Evolutionary conservation across 1,140 invertebrate species (phyloP).

Genomic region (Colletes gigas): DNA sequence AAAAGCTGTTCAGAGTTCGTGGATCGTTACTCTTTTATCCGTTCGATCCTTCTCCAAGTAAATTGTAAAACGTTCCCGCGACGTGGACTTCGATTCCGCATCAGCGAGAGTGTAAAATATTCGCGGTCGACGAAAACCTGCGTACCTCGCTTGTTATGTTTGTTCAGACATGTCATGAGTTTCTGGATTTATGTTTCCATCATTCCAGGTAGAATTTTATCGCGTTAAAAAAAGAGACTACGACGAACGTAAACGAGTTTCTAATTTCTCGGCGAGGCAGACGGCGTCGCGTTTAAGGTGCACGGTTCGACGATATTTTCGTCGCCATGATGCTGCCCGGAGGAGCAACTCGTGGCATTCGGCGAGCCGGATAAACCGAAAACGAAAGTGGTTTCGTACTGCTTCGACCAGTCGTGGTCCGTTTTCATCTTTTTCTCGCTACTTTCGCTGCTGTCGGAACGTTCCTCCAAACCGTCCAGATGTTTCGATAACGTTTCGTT

Average conservation of each 20-base stretch:
- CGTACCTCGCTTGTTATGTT: too few species aligned
- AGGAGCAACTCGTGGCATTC: neutral
- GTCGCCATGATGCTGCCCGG: neutral
- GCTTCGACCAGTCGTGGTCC: conserved; percentile 39
- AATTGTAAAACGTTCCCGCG: too few species aligned
- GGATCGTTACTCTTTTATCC: too few species aligned
- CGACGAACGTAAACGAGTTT: neutral
- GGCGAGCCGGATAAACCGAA: conserved; percentile 11
- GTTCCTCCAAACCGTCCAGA: neutral
- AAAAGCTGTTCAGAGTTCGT: too few species aligned
- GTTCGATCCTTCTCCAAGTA: neutral
- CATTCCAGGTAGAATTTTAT: too few species aligned
- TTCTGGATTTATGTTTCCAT: too few species aligned
- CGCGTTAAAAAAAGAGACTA: neutral
- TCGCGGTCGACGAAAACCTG: neutral
- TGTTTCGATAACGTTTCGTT: neutral
- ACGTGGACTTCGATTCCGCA: too few species aligned
- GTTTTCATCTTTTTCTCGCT: conserved; percentile 14
- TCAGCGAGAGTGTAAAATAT: too few species aligned
- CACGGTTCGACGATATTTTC: neutral
- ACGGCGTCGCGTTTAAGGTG: conserved; percentile 10
- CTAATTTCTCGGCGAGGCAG: neutral
- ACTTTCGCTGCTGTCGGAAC: neutral
- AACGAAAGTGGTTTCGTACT: conserved; percentile 41
- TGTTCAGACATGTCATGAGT: too few species aligned